Percentiles rank a stretch among this genome's conserved stretches.
phyloP scores from a whole-genome alignment of 2,113 vertebrate species.

The Lucifuga dentata region DNA sequence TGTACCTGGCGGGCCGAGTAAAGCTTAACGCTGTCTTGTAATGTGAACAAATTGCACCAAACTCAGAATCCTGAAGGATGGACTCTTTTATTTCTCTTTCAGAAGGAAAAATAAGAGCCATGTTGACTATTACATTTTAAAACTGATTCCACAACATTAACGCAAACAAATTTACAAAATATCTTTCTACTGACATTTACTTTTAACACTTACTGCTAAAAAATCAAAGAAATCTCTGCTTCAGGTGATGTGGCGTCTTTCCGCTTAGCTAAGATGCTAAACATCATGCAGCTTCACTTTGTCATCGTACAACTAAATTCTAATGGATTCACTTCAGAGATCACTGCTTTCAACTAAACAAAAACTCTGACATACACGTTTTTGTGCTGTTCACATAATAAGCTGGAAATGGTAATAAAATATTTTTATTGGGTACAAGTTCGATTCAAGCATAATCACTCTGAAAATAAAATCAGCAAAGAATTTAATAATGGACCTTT shows the following conservation, averaged over 20 bases:
- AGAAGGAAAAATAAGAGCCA: slow-evolving; percentile 31
- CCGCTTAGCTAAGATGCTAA: slow-evolving; percentile 8
- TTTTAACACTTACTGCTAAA: slow-evolving; percentile 27
- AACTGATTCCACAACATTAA: slow-evolving; percentile 56
- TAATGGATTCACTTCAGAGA: no score
- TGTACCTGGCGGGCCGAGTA: no score
- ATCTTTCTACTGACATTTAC: slow-evolving; percentile 61
- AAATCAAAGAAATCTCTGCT: slow-evolving; percentile 17
- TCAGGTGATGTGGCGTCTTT: slow-evolving; percentile 3
- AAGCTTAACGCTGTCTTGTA: no score
- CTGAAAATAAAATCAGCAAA: no score
- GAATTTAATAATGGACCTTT: no score
- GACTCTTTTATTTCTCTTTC: slow-evolving; percentile 66
- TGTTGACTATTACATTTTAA: slow-evolving; percentile 57
- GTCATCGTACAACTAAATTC: no score
- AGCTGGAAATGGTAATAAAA: no score
- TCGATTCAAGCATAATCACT: no score
- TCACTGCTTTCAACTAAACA: no score
- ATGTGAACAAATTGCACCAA: not conserved
- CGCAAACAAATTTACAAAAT: slow-evolving; percentile 64
- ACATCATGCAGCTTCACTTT: slow-evolving; percentile 23
- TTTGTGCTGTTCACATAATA: no score
- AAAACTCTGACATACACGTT: no score
- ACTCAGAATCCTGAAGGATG: slow-evolving; percentile 11
- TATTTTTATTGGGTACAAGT: no score